These are phyloP conservation scores for Aldrovandia affinis DNA, from an alignment of 2,797 vertebrate species.

Conservation along the genomic window DNA sequence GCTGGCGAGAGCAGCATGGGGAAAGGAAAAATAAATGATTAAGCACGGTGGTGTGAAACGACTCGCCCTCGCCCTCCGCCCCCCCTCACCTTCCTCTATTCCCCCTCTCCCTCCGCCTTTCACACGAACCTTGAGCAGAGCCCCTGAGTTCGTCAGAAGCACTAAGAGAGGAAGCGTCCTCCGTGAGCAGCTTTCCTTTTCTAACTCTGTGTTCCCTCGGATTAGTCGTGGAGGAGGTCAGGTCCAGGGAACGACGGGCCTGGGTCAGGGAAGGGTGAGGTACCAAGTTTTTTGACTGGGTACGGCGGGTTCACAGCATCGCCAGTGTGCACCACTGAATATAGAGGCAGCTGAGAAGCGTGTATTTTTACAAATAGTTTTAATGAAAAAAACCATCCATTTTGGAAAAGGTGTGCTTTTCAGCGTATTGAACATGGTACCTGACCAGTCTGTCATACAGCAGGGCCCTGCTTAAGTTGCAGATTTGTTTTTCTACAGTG, in stretches of 20 bases:
- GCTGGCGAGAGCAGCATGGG: not conserved
- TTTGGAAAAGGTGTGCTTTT: not conserved
- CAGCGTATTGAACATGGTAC: not conserved
- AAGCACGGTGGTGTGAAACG: slow-evolving; percentile 15
- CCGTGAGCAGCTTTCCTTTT: not conserved
- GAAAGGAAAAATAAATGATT: not conserved
- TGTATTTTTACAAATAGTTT: not conserved
- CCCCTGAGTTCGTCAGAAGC: not conserved
- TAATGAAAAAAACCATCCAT: not conserved
- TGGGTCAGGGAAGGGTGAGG: not conserved
- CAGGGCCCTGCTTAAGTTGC: not conserved
- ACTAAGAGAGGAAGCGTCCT: not conserved
- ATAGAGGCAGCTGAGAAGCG: not conserved
- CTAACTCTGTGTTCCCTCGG: not conserved
- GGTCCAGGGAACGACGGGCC: no score
- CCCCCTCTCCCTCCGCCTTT: not conserved
- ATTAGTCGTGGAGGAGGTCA: not conserved
- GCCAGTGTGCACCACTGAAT: not conserved
- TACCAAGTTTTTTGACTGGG: not conserved
- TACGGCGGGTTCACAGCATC: not conserved
- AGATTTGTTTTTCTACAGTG: not conserved
- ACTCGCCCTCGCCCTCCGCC: slow-evolving; percentile 5
- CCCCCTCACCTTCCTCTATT: not conserved
- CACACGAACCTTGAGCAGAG: not conserved
- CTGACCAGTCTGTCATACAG: not conserved